Evolutionary conservation across 2,797 vertebrate species (phyloP), one percentile per base, ranked within the genome.

Genomic region (Malacoraja senta): DNA sequence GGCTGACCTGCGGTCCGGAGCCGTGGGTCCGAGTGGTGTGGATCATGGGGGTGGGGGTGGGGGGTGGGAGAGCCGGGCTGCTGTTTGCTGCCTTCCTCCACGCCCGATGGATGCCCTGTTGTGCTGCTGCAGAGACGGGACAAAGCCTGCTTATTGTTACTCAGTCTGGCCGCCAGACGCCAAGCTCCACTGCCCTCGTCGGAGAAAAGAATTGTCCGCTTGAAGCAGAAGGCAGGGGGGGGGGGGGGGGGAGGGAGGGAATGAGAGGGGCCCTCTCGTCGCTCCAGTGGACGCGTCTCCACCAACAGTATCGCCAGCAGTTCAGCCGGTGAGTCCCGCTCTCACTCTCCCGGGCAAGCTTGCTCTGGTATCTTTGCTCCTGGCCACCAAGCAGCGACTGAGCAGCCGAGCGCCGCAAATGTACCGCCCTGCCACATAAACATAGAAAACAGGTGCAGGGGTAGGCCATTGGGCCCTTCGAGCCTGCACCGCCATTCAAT

Each of bases 121-220:
- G 44, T 2, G 95, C 96, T 95, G 96, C 97, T 95, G 95, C 96
- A 96, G 95, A 96, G 96, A 95, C 95, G 95, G 94, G 96, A 97
- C 97, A 97, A 97, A 97, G 97, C 96, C 96, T 94, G 44, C 4
- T 3, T 53, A 97, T 97, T 97, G 97, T 97, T 97, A 0, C 44
- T 53, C 44, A 53, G 44, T 53, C 96, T 95, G 95, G 95, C 94
- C 94, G 95, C 94, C 95, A 68, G 94, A 92, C 96, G 95, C 96
- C 95, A 96, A 94, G 95, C 94, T 94, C 93, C 7, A 35, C 88
- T 91, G 24, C 38, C 44, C 68, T 53, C 68, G 4, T 17, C 68
- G 19, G 17, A 90, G 61, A 68, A 12, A 26, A 21, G 35, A 91
- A 35, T 44, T 91, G 63, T 63, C 63, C 68, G 86, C 1, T 90